Base-by-base conservation (phyloP, 35 echinoderm and acorn worm genomes). In the Anneissia japonica region DNA sequence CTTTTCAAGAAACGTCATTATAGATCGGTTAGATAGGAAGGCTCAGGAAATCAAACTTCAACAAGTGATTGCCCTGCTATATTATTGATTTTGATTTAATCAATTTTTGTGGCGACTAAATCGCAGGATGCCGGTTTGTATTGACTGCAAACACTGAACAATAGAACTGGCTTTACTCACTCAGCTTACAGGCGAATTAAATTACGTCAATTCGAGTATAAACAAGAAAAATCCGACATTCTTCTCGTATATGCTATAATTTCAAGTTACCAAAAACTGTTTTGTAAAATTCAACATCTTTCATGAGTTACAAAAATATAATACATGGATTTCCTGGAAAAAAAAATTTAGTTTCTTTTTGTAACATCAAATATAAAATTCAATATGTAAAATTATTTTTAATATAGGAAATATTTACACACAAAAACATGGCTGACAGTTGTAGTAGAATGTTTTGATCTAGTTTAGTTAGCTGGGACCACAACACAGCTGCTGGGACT, bases 21-120 rank as follows among this genome's bases (percentile, higher is more conserved):
- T 64, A 23, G 21, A 64, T 64, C 10, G 26, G 11, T 64, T 64
- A 64, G 51, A 64, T 64, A n/a, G n/a, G 51, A 64, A 2, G 51
- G 51, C 51, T 64, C 51, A 64, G 51, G 51, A 64, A 64, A 64
- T 64, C 51, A 64, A 64, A 64, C 51, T 64, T 64, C 51, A 64
- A 64, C 51, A 64, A 64, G 51, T 64, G 51, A 64, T 64, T 64
- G 51, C 26, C 10, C 11, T 19, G 51, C 51, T 64, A 26, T 12
- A 26, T 64, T 64, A 64, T 64, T 64, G 51, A 64, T 64, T 64
- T 64, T 64, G 51, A 64, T 23, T 23, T 26, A 64, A 64, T 64
- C 51, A 64, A 64, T 64, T 64, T 64, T 64, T 64, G 51, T 64
- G 51, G 51, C 51, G 5, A 23, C 51, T 16, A 1, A 16, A 2